Base-by-base conservation (phyloP, 92 coral and sea anemone genomes). In the Pocillopora meandrina region DNA sequence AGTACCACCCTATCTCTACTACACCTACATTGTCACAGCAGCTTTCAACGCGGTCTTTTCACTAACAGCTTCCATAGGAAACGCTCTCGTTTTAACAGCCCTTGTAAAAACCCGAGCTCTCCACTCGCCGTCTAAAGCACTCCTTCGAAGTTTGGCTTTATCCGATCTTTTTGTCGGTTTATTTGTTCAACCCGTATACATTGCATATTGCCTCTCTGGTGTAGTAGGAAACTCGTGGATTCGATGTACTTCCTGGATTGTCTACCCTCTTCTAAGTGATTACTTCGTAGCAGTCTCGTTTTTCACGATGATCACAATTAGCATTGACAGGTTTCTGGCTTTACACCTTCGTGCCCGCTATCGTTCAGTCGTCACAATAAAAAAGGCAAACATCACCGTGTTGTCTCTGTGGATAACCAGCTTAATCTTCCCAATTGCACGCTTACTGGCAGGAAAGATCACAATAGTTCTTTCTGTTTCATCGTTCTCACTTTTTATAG, bases 121-220 rank as follows among this genome's bases (percentile, higher is more conserved):
- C 9, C 85, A 81, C 70, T 81, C 85, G 20, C 78, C 85, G 7
- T 81, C 85, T 2, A 81, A 81, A 61, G 85, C 85, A 13, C 85
- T 81, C 1, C 85, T 81, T 16, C 77, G 85, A 14, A 71, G 85
- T 77, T 59, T 81, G 21, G 85, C 85, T 5, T 21, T 71, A 57
- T 81, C 85, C 15, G 85, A 81, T 71, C 85, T 81, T 17, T 81
- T 36, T 35, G 77, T 81, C 34, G 85, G 85, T n/a, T 56, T 81
- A 71, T 58, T 60, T 34, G 85, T 81, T 11, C 85, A 81, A 42
- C 85, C 85, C 58, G 63, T 81, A 77, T 81, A 70, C 77, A 81
- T 81, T 35, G 85, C 85, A 12, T 81, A 60, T 34, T 81, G 85
- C 56, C 17, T 71, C 60, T 60, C 85, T 8, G 85, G 85, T 19